A percentile compares a stretch with the other conserved stretches of the same genome.
These are phyloP conservation scores for Cryptoblepharus egeriae DNA, from an alignment of 2,797 vertebrate species.

Conservation along the genomic window DNA sequence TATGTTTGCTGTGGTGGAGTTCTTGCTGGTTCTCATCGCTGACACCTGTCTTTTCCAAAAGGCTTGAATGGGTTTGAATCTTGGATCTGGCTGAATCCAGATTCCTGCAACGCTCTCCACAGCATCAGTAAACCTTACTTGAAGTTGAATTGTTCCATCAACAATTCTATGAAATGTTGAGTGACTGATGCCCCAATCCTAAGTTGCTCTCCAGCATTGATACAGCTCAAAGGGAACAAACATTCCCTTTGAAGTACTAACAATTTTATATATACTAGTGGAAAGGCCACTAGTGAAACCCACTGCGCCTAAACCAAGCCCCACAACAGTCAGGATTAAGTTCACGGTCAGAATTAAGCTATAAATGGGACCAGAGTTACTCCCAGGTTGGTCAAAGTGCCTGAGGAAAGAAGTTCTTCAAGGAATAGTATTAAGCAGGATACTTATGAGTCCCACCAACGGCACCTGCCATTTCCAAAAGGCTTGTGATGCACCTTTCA, in stretches of 20 bases:
- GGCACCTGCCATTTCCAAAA: background rate
- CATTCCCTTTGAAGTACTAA: background rate
- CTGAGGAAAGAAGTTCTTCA: accelerated
- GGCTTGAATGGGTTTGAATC: no score
- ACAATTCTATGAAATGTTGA: no score
- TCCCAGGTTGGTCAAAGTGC: slow-evolving; percentile 12
- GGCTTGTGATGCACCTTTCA: background rate
- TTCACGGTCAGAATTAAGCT: slow-evolving; percentile 41
- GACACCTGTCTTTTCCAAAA: no score
- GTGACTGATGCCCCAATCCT: no score
- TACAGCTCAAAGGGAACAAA: no score
- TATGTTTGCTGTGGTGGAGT: no score
- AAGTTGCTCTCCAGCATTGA: no score
- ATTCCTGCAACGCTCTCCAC: no score
- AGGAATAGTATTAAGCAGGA: background rate
- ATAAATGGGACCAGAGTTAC: slow-evolving; percentile 3
- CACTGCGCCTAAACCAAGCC: background rate
- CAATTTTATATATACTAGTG: accelerated
- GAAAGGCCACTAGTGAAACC: background rate
- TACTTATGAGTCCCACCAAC: background rate
- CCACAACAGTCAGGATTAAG: background rate
- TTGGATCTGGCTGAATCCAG: no score
- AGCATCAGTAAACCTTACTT: no score
- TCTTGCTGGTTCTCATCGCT: no score
- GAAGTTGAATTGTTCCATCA: no score